Evolutionary conservation across 2,113 vertebrate species (phyloP).

Genomic region (Marcusenius ussheri): DNA sequence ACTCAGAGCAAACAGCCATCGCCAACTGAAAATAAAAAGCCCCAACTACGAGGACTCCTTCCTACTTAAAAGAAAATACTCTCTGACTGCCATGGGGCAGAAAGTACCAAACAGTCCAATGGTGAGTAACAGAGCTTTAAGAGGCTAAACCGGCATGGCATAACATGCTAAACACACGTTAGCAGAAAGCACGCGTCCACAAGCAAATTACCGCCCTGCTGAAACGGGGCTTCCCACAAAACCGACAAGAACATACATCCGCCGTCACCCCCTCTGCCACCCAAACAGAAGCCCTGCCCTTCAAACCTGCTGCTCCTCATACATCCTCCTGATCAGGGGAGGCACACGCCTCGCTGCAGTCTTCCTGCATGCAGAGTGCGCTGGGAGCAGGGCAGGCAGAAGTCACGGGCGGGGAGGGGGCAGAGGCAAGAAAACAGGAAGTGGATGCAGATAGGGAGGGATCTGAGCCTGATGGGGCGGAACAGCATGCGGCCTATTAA

Average conservation of each 20-base stretch:
- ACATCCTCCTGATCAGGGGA: conserved; percentile 74
- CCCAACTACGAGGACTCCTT: not conserved
- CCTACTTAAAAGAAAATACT: not conserved
- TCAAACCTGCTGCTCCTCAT: conserved; percentile 75
- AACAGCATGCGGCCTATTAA: not conserved
- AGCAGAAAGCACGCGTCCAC: not conserved
- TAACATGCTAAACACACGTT: not conserved
- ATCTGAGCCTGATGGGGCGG: not conserved
- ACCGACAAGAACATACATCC: not conserved
- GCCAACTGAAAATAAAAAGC: not conserved
- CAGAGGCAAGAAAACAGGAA: not conserved
- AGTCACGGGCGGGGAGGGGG: not conserved
- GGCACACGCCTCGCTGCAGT: conserved; percentile 75
- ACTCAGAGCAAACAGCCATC: not conserved
- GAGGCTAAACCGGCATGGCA: not conserved
- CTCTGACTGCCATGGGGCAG: not conserved
- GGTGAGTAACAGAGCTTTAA: not conserved
- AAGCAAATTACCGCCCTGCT: not conserved
- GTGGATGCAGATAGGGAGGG: not conserved
- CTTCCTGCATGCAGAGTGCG: conserved; percentile 51
- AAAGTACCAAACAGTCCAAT: not conserved
- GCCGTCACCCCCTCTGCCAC: not conserved
- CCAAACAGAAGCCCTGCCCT: conserved; percentile 61
- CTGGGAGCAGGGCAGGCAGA: not conserved
- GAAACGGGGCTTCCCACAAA: not conserved